These are phyloP conservation scores for Epizoanthus rinbou DNA, from an alignment of 92 coral and sea anemone genomes.

Conservation along the genomic window DNA sequence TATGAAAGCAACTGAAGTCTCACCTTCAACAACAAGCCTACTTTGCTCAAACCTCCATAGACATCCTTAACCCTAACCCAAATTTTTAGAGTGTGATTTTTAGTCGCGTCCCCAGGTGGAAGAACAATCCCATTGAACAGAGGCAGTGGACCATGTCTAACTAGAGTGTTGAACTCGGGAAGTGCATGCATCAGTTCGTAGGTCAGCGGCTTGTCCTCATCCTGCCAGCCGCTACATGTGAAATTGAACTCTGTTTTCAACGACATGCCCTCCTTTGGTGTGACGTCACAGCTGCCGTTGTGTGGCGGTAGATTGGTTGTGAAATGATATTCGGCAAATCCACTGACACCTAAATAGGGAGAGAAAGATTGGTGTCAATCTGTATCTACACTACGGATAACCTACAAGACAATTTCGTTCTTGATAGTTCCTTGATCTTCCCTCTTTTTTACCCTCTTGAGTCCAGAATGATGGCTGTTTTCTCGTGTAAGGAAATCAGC, in stretches of 20 bases:
- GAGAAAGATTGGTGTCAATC: neutral
- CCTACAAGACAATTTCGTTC: too few relatives aligned
- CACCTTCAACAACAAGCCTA: constrained; percentile 59
- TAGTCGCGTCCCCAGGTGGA: constrained; percentile 64
- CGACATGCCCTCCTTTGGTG: constrained; percentile 65
- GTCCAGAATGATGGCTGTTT: too few relatives aligned
- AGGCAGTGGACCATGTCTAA: constrained; percentile 76
- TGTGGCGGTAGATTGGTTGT: constrained; percentile 76
- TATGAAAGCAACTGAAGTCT: too few relatives aligned
- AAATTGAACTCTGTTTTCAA: constrained; percentile 65
- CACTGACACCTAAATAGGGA: constrained; percentile 58
- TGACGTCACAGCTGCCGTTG: constrained; percentile 74
- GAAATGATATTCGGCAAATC: constrained; percentile 65
- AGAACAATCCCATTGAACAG: constrained; percentile 49
- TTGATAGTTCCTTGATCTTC: too few relatives aligned
- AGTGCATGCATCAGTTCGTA: constrained; percentile 66
- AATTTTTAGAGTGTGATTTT: constrained; percentile 40
- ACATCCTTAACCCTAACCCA: constrained; percentile 72
- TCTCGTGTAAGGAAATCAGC: too few relatives aligned
- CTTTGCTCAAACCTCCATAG: constrained; percentile 63
- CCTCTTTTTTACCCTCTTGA: too few relatives aligned
- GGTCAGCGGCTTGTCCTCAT: constrained; percentile 77
- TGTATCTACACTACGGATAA: neutral
- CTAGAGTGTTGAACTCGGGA: constrained; percentile 40
- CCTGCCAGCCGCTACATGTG: constrained; percentile 76